Percentiles rank a stretch among this genome's conserved stretches.
phyloP scores from a whole-genome alignment of 2,113 vertebrate species.

The human region GRCh38 chr2:206608501-206609000 shows the following conservation, averaged over 20 bases:
- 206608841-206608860: neutral
- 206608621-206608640: neutral
- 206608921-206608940: neutral
- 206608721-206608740: neutral
- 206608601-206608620: neutral
- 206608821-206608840: slow-evolving; percentile 62
- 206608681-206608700: too few species aligned
- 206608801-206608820: slow-evolving; percentile 42
- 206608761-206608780: neutral
- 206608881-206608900: neutral
- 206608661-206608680: neutral
- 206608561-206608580: neutral
- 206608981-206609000: neutral
- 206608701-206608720: neutral
- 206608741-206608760: neutral
- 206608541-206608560: neutral
- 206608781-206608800: slow-evolving; percentile 47
- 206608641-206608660: neutral
- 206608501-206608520: too few species aligned
- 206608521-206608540: neutral
- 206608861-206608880: neutral
- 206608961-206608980: neutral
- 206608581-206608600: neutral
- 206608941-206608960: neutral
- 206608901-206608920: slow-evolving; percentile 5